A percentile compares a stretch with the other conserved stretches of the same genome.
These are phyloP conservation scores for Melanostigma gelatinosum DNA, from an alignment of 2,113 vertebrate genomes.

Conservation along the genomic window DNA sequence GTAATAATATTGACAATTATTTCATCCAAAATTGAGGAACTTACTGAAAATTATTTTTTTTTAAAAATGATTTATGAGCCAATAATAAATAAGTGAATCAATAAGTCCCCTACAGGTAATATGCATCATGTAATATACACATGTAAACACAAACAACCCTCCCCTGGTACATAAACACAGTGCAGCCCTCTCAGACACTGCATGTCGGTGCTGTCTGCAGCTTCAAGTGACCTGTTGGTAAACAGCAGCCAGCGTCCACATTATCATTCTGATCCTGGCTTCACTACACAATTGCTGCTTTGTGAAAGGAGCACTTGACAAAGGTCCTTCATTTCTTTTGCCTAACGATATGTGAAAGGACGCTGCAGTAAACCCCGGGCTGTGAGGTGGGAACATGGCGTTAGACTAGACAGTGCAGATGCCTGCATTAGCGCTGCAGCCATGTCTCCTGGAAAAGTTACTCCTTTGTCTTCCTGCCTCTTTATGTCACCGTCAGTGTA, in stretches of 20 bases:
- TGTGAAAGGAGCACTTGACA: conserved; percentile 91
- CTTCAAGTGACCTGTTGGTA: conserved; percentile 90
- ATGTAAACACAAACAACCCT: background rate
- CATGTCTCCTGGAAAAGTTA: conserved; percentile 86
- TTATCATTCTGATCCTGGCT: conserved; percentile 87
- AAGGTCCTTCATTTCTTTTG: conserved; percentile 89
- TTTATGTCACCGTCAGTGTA: conserved; percentile 74
- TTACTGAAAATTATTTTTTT: background rate
- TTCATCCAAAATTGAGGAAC: background rate
- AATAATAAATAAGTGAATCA: background rate
- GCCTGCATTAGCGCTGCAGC: conserved; percentile 93
- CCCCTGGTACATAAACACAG: background rate
- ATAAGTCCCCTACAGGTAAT: background rate
- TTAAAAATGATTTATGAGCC: background rate
- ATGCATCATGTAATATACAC: conserved; percentile 1
- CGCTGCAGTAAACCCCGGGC: conserved; percentile 66
- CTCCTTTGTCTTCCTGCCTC: conserved; percentile 85
- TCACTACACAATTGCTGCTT: conserved; percentile 91
- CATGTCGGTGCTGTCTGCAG: conserved; percentile 73
- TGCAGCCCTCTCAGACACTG: conserved; percentile 15
- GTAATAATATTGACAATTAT: background rate
- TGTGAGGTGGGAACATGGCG: conserved; percentile 73
- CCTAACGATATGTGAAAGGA: conserved; percentile 82
- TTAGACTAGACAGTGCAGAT: conserved; percentile 90
- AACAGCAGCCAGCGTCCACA: conserved; percentile 89